Conservation (phyloP, 2,113 vertebrate genomes). For the Mirza zaza region DNA sequence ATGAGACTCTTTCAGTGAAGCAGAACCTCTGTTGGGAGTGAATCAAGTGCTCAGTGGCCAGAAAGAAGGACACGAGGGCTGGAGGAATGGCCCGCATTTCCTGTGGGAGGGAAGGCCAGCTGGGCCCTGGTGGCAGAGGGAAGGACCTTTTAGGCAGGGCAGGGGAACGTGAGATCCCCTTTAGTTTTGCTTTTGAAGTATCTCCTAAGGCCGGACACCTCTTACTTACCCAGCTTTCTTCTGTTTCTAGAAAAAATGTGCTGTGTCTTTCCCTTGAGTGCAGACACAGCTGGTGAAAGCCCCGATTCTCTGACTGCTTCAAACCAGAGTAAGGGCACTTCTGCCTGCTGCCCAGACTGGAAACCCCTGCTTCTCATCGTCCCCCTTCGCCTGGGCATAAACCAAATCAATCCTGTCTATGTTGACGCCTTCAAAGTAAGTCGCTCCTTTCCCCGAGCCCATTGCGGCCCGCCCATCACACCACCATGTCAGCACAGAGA, state of each 20-base stretch:
- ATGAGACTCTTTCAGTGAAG: neutral
- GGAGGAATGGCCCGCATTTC: neutral
- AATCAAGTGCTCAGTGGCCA: neutral
- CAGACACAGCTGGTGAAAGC: constrained; percentile 58
- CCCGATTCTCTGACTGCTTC: constrained; percentile 68
- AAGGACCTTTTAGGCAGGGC: neutral
- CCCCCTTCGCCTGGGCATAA: constrained; percentile 91
- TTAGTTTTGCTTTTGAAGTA: constrained; percentile 9
- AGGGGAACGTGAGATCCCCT: neutral
- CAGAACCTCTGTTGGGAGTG: neutral
- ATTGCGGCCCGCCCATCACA: constrained; percentile 57
- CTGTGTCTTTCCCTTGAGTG: constrained; percentile 76
- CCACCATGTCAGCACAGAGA: constrained; percentile 58
- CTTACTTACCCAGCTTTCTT: constrained; percentile 33
- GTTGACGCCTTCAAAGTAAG: constrained; percentile 90
- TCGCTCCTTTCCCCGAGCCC: neutral
- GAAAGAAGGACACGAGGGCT: neutral
- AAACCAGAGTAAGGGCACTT: constrained; percentile 65
- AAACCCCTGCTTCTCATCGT: constrained; percentile 91
- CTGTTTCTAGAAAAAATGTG: constrained; percentile 89
- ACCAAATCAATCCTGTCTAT: constrained; percentile 93
- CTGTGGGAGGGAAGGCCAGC: neutral
- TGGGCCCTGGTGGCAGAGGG: neutral
- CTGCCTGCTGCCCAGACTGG: constrained; percentile 82
- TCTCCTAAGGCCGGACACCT: neutral